These are phyloP conservation scores for Bombus sylvicola DNA, from an alignment of 1,140 invertebrate genomes.

Conservation along the genomic window DNA sequence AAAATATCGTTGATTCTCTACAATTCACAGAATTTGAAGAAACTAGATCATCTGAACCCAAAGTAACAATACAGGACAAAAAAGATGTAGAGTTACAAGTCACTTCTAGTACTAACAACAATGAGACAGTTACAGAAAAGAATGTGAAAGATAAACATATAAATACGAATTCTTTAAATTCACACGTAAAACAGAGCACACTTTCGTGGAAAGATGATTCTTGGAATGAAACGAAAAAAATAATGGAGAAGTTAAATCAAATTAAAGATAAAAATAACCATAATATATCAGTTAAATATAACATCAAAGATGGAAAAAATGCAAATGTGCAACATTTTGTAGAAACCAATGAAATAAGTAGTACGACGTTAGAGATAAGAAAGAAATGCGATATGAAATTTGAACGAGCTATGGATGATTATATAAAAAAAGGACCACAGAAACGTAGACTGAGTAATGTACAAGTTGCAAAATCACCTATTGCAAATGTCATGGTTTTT, in stretches of 20 bases:
- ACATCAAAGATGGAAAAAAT: constrained; percentile 42
- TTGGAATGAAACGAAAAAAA: constrained; percentile 65
- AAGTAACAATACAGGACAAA: background rate
- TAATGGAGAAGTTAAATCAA: constrained; percentile 48
- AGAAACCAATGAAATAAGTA: background rate
- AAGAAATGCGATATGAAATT: constrained; percentile 15
- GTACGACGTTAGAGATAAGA: background rate
- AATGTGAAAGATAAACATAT: background rate
- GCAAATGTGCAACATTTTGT: constrained; percentile 11
- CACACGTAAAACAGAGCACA: constrained; percentile 2
- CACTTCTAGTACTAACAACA: background rate
- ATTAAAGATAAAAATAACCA: constrained; percentile 27
- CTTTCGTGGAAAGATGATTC: constrained; percentile 75
- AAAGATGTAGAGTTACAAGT: background rate
- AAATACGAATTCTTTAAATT: constrained; percentile 3
- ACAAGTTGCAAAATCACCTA: constrained; percentile 56
- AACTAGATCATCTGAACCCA: constrained; percentile 32
- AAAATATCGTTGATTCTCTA: constrained; percentile 74
- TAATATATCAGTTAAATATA: constrained; percentile 18
- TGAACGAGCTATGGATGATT: background rate
- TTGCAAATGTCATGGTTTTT: constrained; percentile 61
- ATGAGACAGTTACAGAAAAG: background rate
- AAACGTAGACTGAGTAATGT: constrained; percentile 52
- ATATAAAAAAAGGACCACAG: constrained; percentile 10
- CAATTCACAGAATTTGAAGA: constrained; percentile 68